Percentiles rank a stretch among this genome's conserved stretches.
phyloP scores from a whole-genome alignment of 2,113 vertebrate species.

The Isichthys henryi region DNA sequence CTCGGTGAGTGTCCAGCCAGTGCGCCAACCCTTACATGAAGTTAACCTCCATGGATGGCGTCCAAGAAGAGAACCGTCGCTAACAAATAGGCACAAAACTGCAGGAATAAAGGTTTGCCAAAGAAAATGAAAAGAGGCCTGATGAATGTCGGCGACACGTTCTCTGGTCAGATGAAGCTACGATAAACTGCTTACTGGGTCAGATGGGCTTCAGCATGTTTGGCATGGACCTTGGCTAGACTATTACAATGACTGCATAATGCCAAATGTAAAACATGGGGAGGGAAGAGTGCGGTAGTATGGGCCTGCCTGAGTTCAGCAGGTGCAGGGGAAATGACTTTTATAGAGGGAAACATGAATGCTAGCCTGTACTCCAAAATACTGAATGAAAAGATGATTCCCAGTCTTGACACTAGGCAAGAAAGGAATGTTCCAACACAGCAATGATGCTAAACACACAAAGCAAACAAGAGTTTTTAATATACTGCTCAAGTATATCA shows the following conservation, averaged over 20 bases:
- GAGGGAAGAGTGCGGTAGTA: not conserved
- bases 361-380: not conserved
- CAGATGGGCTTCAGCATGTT: not conserved
- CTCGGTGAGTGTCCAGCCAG: not conserved
- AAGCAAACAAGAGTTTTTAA: not conserved
- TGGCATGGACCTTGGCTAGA: not conserved
- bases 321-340: not conserved
- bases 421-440: not conserved
- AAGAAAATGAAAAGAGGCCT: not conserved
- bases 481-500: not conserved
- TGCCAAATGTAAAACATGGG: not conserved
- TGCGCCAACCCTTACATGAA: not conserved
- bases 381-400: not conserved
- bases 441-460: not conserved
- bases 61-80: not conserved
- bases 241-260: not conserved
- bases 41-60: not conserved
- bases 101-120: not conserved
- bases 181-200: not conserved
- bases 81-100: not conserved
- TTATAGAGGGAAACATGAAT: not conserved
- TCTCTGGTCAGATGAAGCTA: not conserved
- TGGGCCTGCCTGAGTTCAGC: not conserved
- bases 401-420: not conserved
- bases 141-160: not conserved